Conservation (phyloP, 2,797 vertebrate genomes). For the Sardinella longiceps region DNA sequence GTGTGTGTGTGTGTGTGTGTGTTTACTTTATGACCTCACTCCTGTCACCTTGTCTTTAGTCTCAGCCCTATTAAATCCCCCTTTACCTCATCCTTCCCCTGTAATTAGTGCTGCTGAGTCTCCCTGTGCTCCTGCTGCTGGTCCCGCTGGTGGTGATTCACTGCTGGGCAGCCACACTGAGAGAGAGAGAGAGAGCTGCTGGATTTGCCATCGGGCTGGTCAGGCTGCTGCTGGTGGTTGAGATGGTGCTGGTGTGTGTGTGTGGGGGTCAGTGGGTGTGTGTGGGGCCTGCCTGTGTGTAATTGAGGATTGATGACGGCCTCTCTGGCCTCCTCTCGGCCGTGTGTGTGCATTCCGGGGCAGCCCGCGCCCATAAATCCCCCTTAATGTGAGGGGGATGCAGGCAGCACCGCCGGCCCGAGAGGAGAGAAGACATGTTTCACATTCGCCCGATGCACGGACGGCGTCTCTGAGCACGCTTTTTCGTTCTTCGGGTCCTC, state of each 20-base stretch:
- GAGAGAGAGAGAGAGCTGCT: no score
- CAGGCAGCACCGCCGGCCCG: conserved; percentile 12
- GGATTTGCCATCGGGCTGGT: no score
- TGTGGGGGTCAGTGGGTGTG: not conserved
- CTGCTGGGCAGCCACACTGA: no score
- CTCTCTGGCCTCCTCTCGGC: conserved; percentile 8
- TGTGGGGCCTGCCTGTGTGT: conserved; percentile 42
- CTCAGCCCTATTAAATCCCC: not conserved
- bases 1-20: not conserved
- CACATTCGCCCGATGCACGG: conserved; percentile 18
- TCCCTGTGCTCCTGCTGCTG: not conserved
- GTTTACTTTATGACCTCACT: not conserved
- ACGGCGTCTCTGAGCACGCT: conserved; percentile 28
- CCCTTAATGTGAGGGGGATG: conserved; percentile 46
- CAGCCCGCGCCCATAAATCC: conserved; percentile 35
- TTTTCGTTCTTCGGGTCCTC: no score
- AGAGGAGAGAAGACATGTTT: conserved; percentile 36
- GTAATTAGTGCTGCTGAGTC: not conserved
- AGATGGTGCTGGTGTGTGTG: no score
- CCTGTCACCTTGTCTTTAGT: not conserved
- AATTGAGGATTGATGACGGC: conserved; percentile 52
- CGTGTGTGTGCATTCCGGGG: conserved; percentile 32
- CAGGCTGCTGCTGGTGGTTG: no score
- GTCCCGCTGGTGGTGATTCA: no score
- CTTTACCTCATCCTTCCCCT: not conserved